These are phyloP conservation scores for Melanerpes aurifrons DNA, from an alignment of 2,113 vertebrate genomes.

Conservation along the genomic window DNA sequence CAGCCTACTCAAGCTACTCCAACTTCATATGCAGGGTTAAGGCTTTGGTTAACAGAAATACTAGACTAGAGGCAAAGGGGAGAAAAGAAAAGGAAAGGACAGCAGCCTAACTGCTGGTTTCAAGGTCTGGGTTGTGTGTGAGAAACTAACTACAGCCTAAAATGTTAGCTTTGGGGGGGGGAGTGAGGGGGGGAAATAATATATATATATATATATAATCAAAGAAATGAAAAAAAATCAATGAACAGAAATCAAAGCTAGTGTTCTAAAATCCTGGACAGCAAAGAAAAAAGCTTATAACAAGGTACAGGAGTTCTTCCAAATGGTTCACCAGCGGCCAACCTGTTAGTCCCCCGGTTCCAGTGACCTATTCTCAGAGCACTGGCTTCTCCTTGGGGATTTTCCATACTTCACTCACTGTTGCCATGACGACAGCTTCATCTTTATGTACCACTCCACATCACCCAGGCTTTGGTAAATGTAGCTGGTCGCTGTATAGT, in stretches of 20 bases:
- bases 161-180: conserved; percentile 20
- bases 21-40: conserved; percentile 18
- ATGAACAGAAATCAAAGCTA: conserved; percentile 40
- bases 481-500: conserved; percentile 99
- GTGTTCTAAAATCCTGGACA: conserved; percentile 86
- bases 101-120: conserved; percentile 18
- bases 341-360: conserved; percentile 99
- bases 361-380: conserved; percentile 99
- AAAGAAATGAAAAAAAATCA: neutral
- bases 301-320: conserved; percentile 99
- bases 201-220: neutral
- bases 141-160: conserved; percentile 59
- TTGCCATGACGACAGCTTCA: conserved; percentile 99
- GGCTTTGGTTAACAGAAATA: conserved; percentile 55
- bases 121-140: conserved; percentile 47
- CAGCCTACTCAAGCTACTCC: conserved; percentile 36
- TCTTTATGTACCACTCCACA: conserved; percentile 99
- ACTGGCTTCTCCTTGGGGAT: conserved; percentile 99
- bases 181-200: neutral
- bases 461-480: conserved; percentile 99
- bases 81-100: neutral
- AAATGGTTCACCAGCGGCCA: conserved; percentile 97
- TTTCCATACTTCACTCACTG: conserved; percentile 98
- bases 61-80: conserved; percentile 17
- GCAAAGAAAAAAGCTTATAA: conserved; percentile 97